Conservation (phyloP, 37 sponge, comb jelly and placozoan species). For the Cladorhizidae sp. region DNA sequence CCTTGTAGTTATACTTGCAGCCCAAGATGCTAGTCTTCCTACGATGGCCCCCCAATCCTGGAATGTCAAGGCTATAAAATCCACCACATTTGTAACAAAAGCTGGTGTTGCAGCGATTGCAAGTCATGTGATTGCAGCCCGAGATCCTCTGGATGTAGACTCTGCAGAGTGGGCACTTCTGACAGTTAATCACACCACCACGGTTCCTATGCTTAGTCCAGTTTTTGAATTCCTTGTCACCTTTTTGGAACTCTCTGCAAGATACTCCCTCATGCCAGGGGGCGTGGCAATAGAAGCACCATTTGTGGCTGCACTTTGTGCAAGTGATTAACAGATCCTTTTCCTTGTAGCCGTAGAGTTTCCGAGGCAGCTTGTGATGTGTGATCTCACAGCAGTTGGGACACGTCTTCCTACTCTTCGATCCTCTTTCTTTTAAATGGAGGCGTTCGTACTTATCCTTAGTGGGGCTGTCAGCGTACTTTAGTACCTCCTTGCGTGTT, state of each 20-base stretch:
- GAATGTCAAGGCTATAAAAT: conserved; percentile 7
- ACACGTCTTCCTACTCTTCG: conserved; percentile 53
- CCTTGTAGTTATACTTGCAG: conserved; percentile 61
- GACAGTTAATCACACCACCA: conserved; percentile 63
- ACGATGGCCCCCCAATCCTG: conserved; percentile 62
- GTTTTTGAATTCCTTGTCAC: conserved; percentile 56
- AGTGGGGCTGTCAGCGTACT: not conserved
- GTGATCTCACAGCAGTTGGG: conserved; percentile 62
- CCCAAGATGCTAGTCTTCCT: conserved; percentile 48
- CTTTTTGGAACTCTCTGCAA: conserved; percentile 53
- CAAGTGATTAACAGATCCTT: conserved; percentile 64
- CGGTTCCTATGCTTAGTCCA: conserved; percentile 42
- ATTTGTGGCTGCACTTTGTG: conserved; percentile 41
- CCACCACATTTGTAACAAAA: conserved; percentile 90
- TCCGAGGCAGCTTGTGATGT: conserved; percentile 39
- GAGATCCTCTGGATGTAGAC: conserved; percentile 74
- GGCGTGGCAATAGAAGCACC: conserved; percentile 89
- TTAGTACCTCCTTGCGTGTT: conserved; percentile 6
- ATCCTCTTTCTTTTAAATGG: not conserved
- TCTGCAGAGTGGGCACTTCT: conserved; percentile 72
- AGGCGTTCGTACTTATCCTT: conserved; percentile 41
- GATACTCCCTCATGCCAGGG: conserved; percentile 76
- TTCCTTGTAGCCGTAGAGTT: conserved; percentile 6
- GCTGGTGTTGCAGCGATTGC: conserved; percentile 61
- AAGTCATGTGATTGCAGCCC: conserved; percentile 86